Conservation (phyloP, 1,140 invertebrate genomes). For the Oscheius sp. region DNA sequence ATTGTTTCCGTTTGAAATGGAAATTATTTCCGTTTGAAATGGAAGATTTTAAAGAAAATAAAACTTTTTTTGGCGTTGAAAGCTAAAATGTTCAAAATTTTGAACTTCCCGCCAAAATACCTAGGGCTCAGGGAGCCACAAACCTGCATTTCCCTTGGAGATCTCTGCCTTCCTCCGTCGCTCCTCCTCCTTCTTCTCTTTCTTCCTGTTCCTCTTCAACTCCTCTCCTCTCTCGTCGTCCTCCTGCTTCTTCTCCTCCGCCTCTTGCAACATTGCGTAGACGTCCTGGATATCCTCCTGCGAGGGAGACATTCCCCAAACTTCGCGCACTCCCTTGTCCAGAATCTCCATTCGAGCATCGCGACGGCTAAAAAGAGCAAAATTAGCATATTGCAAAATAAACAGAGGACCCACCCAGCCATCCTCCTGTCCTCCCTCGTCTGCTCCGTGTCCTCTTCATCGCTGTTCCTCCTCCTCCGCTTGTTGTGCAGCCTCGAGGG, state of each 20-base stretch:
- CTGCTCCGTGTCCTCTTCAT: neutral
- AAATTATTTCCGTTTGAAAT: no score
- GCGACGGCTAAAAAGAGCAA: slow-evolving; percentile 42
- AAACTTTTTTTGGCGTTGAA: no score
- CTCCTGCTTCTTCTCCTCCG: slow-evolving; percentile 39
- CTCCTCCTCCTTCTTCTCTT: slow-evolving; percentile 23
- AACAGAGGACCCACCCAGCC: neutral
- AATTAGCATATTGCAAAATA: neutral
- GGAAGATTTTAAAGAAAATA: no score
- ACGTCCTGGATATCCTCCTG: slow-evolving; percentile 43
- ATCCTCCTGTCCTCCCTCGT: neutral
- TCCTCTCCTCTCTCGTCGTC: slow-evolving; percentile 26
- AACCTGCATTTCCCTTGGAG: slow-evolving; percentile 11
- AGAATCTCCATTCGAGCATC: slow-evolving; percentile 42
- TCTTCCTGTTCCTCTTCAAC: slow-evolving; percentile 49
- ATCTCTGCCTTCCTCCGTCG: slow-evolving; percentile 22
- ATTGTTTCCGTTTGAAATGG: no score
- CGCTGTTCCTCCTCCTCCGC: neutral
- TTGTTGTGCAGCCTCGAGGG: neutral
- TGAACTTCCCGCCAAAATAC: no score
- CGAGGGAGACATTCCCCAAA: slow-evolving; percentile 55
- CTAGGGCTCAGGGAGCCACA: no score
- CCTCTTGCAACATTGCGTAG: slow-evolving; percentile 30
- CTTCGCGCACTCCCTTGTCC: slow-evolving; percentile 28
- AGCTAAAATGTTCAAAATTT: no score